A percentile compares a stretch with the other conserved stretches of the same genome.
These are phyloP conservation scores for Chaunax sp. DNA, from an alignment of 2,797 vertebrate genomes.

Conservation along the genomic window DNA sequence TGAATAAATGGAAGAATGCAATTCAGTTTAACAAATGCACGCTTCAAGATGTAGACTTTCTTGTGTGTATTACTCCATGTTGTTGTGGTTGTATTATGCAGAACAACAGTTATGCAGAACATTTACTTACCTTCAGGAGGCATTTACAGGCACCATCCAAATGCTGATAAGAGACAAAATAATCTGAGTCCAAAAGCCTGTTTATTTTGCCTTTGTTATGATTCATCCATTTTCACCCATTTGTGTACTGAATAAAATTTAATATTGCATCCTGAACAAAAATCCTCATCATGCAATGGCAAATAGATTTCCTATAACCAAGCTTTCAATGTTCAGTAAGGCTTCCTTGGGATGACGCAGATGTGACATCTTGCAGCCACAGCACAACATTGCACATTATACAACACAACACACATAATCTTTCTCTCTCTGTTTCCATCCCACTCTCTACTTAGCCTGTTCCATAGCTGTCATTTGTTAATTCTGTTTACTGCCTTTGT, in stretches of 20 bases:
- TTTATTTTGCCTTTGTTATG: slow-evolving; percentile 77
- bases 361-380: slow-evolving; percentile 69
- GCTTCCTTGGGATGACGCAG: slow-evolving; percentile 62
- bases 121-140: slow-evolving; percentile 57
- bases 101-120: slow-evolving; percentile 60
- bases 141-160: slow-evolving; percentile 71
- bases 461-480: slow-evolving; percentile 57
- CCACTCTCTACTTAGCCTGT: slow-evolving; percentile 40
- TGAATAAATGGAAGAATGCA: slow-evolving; percentile 81
- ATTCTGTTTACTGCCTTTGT: slow-evolving; percentile 61
- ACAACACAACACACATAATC: slow-evolving; percentile 58
- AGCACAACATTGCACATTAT: slow-evolving; percentile 63
- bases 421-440: slow-evolving; percentile 40
- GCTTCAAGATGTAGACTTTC: slow-evolving; percentile 64
- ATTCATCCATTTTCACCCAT: slow-evolving; percentile 56
- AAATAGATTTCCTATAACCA: slow-evolving; percentile 67
- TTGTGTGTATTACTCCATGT: slow-evolving; percentile 52
- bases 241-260: slow-evolving; percentile 52
- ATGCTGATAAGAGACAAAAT: slow-evolving; percentile 71
- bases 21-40: slow-evolving; percentile 78
- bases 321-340: slow-evolving; percentile 55
- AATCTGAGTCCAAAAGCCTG: slow-evolving; percentile 67
- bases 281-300: slow-evolving; percentile 58
- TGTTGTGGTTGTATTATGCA: slow-evolving; percentile 56
- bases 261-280: slow-evolving; percentile 63